phyloP scores from a whole-genome alignment of 1,140 invertebrate genomes.

The Hypsibius dujardini region DNA sequence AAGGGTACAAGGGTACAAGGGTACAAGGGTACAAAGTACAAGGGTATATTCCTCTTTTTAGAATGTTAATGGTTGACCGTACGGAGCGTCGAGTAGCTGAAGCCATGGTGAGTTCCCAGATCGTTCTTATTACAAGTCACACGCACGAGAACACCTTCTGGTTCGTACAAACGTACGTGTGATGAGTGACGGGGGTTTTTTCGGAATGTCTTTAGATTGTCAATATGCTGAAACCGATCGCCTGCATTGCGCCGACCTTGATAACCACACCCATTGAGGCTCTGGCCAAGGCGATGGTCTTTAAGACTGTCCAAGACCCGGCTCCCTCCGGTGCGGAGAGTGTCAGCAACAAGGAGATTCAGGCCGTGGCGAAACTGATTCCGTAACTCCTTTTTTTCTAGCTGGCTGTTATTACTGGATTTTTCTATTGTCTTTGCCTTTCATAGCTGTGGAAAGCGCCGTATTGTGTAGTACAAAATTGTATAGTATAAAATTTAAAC shows the following conservation, averaged over 20 bases:
- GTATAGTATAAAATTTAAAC: no score
- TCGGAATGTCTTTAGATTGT: neutral
- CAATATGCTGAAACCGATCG: neutral
- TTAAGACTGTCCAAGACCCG: neutral
- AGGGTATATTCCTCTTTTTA: neutral
- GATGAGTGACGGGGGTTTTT: no score
- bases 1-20: no score
- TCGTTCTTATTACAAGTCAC: no score
- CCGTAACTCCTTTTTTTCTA: no score
- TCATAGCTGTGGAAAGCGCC: no score
- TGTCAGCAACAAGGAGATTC: constrained; percentile 10
- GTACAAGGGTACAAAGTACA: no score
- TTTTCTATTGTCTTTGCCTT: no score
- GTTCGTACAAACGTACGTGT: no score
- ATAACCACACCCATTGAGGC: neutral
- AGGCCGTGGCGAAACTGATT: neutral
- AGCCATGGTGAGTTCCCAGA: neutral
- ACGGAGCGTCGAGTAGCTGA: neutral
- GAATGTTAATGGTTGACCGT: neutral
- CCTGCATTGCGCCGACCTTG: neutral
- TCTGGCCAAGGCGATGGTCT: neutral
- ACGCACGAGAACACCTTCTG: no score
- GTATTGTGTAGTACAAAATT: no score
- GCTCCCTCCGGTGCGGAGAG: neutral
- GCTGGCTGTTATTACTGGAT: no score